Evolutionary conservation across 1,140 invertebrate species (phyloP), one percentile per base, ranked within the genome.

Genomic region (Orchestia grillus): DNA sequence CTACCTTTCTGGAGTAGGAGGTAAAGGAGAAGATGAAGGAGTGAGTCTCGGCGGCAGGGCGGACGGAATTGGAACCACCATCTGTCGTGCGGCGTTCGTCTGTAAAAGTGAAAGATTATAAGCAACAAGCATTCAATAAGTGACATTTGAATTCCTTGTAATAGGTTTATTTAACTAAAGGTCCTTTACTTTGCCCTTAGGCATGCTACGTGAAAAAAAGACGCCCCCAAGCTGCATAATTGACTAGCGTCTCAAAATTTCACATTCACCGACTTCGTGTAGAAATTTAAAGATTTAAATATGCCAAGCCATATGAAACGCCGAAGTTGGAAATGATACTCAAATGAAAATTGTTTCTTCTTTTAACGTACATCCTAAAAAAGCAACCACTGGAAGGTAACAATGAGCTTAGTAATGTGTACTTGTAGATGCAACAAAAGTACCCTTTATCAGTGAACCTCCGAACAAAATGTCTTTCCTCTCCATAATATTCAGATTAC

Each of bases 1-100:
- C 47, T 44, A 94, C 92, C 92, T 94, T 47, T 94, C 92, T 11
- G 92, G 92, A 3, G 92, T 94, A 28, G 92, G 92, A 40, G 92
- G 92, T 47, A 94, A 47, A 44, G 92, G 92, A 45, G 92, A 94
- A 0, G 92, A 94, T 45, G 92, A 94, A 42, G 92, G 92, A 11
- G 92, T 94, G 44, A 94, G 92, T 94, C 92, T 94, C 11, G 92
- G 92, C 3, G 92, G 92, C 1, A 94, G 44, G 44, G 43, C 92
- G 11, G 43, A 44, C 16, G 92, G 92, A 11, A 90, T 41, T 11
- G 92, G 92, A 4, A 94, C 92, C 41, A 94, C 44, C 43, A 94
- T 94, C 19, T 44, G 92, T 40, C 92, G 92, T 0, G 44, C 36
- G 92, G 92, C 92, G 92, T 94, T 94, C 43, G 92, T 4, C 92